phyloP scores from a whole-genome alignment of 2,888 invertebrate genomes.

The Flexamia atlantica region DNA sequence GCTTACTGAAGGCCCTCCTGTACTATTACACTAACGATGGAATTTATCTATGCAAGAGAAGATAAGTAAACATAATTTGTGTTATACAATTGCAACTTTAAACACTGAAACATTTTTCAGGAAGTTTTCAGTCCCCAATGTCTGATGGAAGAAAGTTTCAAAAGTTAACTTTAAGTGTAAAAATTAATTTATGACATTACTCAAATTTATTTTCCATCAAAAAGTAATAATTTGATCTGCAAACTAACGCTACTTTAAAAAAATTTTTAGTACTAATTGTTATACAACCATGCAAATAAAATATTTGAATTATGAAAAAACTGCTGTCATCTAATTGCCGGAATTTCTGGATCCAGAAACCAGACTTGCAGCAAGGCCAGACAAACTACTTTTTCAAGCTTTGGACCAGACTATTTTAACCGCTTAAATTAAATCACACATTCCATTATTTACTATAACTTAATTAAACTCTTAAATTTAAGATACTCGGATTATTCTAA shows the following conservation, averaged over 20 bases:
- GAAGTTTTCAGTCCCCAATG: background rate
- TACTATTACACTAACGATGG: background rate
- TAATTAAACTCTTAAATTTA: constrained; percentile 57
- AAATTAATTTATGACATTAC: no score
- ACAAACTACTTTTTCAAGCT: constrained; percentile 4
- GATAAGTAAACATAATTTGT: background rate
- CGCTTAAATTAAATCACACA: constrained; percentile 41
- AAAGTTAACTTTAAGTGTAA: background rate
- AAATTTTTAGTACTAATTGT: background rate
- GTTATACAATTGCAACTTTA: background rate
- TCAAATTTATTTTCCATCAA: background rate
- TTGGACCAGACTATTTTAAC: constrained; percentile 33
- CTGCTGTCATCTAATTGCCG: background rate
- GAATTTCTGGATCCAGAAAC: background rate
- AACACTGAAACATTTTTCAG: background rate
- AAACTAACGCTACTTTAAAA: background rate
- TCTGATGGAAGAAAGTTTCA: background rate
- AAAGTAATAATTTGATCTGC: background rate
- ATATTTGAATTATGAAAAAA: background rate
- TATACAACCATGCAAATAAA: background rate
- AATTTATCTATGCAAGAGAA: background rate
- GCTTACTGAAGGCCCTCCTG: no score
- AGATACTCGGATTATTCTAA: constrained; percentile 59
- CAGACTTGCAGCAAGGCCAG: background rate
- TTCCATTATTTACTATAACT: constrained; percentile 44